Base-by-base conservation (phyloP, 2,888 invertebrate species). In the Drosophila fungiperda region DNA sequence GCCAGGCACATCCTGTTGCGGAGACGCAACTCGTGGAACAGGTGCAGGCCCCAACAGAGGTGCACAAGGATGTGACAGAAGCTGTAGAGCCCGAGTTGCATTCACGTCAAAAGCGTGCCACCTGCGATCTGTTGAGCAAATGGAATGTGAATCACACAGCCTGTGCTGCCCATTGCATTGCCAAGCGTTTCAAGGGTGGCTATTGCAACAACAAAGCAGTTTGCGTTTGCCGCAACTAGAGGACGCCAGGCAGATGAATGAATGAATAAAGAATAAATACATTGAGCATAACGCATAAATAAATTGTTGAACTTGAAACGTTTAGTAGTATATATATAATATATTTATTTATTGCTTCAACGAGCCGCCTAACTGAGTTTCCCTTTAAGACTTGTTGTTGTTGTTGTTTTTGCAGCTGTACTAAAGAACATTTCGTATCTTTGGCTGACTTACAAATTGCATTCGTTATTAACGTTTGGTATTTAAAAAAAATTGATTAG, bases 101-200 rank as follows among this genome's bases (percentile, higher is more conserved):
- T 45, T 63, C 49, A 17, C 92, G 93, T n/a, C 91, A 91, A 2
- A 93, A 92, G 69, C 87, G 94, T 62, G 92, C 92, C 20, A 94
- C 94, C n/a, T 94, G 94, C 59, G 94, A 94, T 82, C 81, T 94
- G 1, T 74, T 93, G 1, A 89, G 78, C 29, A 32, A 32, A 4
- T 62, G 61, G 23, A 68, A 76, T 20, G 71, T 78, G 6, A 92
- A 93, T 12, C 90, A 94, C 61, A 81, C 93, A 7, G 93, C 92
- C 52, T 94, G 94, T 78, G 94, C 93, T 0, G 89, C 90, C 7
- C 93, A 94, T 64, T 94, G 94, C 38, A 17, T 94, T 0, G 63
- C 79, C 1, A 81, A 77, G 33, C 78, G 92, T 12, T 91, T 71
- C 66, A 89, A 76, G 52, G 93, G 94, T 3, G 94, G 94, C 29